Evolutionary conservation across 2,888 invertebrate genomes (phyloP).

Genomic region (Arenicola marina): DNA sequence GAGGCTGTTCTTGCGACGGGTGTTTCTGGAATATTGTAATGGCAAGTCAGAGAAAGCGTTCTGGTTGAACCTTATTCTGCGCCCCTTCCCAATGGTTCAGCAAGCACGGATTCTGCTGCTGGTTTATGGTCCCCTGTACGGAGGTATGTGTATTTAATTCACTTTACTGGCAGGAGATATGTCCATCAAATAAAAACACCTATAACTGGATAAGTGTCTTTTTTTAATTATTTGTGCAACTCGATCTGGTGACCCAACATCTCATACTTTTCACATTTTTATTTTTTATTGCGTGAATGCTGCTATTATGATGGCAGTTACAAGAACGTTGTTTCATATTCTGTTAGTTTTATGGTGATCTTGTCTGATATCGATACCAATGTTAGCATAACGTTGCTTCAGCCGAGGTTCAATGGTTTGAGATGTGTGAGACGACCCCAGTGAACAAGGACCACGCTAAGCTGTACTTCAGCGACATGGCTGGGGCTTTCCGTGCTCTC

Average conservation of each 20-base stretch:
- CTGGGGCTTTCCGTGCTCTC: conserved; percentile 50
- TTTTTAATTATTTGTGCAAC: too few relatives aligned
- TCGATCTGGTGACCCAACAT: too few relatives aligned
- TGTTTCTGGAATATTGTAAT: conserved; percentile 53
- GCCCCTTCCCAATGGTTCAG: conserved; percentile 57
- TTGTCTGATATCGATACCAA: too few relatives aligned
- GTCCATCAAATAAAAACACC: too few relatives aligned
- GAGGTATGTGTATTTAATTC: conserved; percentile 42
- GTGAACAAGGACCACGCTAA: conserved; percentile 45
- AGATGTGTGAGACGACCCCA: conserved; percentile 55
- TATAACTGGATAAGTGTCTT: too few relatives aligned
- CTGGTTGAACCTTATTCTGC: conserved; percentile 57
- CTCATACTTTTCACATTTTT: too few relatives aligned
- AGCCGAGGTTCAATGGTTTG: conserved; percentile 56
- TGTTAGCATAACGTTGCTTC: too few relatives aligned
- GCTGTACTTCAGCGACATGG: conserved; percentile 49
- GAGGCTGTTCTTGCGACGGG: conserved; percentile 52
- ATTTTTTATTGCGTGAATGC: too few relatives aligned
- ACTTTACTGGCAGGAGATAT: too few relatives aligned
- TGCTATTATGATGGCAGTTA: too few relatives aligned
- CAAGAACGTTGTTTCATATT: too few relatives aligned
- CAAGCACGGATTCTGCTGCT: conserved; percentile 58
- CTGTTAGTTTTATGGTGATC: too few relatives aligned
- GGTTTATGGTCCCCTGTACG: conserved; percentile 52
- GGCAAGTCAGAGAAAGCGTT: conserved; percentile 51